phyloP scores from a whole-genome alignment of 2,888 invertebrate genomes.

The Parnassius orleans region DNA sequence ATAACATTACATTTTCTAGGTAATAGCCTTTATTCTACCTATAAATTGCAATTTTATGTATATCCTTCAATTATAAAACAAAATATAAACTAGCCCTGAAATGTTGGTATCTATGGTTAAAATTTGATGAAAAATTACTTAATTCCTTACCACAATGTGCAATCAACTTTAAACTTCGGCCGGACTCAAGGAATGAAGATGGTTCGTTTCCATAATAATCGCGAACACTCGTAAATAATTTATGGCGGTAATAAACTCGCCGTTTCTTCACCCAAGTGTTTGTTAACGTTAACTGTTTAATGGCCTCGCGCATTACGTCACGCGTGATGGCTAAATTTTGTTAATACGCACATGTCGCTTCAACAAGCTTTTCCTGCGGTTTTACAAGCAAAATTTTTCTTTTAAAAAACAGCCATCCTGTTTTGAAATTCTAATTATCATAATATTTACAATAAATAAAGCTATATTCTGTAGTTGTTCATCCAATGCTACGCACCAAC shows the following conservation, averaged over 20 bases:
- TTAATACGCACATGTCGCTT: constrained; percentile 8
- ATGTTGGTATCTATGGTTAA: too few species aligned
- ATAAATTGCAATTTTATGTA: too few species aligned
- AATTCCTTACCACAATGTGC: constrained; percentile 2
- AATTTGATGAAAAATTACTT: background rate
- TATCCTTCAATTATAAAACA: too few species aligned
- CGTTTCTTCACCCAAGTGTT: constrained; percentile 44
- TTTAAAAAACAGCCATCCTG: too few species aligned
- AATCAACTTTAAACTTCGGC: constrained; percentile 5
- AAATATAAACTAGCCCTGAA: too few species aligned
- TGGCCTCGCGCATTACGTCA: constrained; percentile 38
- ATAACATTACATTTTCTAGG: too few species aligned
- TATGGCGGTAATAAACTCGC: constrained; percentile 46
- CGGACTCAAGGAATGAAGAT: constrained; percentile 34
- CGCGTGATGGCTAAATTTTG: constrained; percentile 24
- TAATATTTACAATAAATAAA: too few species aligned
- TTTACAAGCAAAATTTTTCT: background rate
- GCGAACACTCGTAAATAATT: constrained; percentile 51
- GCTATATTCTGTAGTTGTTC: too few species aligned
- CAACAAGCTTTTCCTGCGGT: constrained; percentile 5
- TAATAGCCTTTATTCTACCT: too few species aligned
- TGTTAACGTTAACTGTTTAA: constrained; percentile 42
- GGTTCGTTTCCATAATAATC: constrained; percentile 42
- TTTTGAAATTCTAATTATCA: too few species aligned
- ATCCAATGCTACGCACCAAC: too few species aligned